Conservation (phyloP, 2,113 vertebrate species). For the Sturnira hondurensis region DNA sequence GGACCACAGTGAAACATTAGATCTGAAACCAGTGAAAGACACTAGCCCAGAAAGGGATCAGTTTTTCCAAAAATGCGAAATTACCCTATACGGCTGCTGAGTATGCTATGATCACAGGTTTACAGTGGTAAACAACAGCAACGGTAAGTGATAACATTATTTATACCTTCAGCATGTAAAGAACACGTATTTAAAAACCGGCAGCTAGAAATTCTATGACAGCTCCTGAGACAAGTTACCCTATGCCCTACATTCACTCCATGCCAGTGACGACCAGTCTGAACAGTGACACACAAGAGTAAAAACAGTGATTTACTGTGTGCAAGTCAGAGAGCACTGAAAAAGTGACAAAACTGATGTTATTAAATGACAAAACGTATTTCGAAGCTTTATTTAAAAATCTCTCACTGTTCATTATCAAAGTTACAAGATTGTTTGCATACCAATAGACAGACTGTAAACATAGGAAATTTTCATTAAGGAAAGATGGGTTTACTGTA, state of each 20-base stretch:
- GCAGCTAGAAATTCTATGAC: slow-evolving; percentile 63
- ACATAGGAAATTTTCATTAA: slow-evolving; percentile 84
- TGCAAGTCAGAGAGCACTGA: slow-evolving; percentile 74
- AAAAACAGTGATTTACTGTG: slow-evolving; percentile 66
- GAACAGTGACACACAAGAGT: slow-evolving; percentile 66
- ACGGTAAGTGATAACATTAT: slow-evolving; percentile 55
- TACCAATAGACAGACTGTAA: slow-evolving; percentile 83
- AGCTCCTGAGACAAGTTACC: slow-evolving; percentile 74
- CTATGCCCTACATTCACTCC: slow-evolving; percentile 36
- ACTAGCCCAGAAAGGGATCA: slow-evolving; percentile 56
- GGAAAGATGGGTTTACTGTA: slow-evolving; percentile 83
- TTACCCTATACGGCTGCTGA: slow-evolving; percentile 60
- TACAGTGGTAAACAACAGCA: slow-evolving; percentile 69
- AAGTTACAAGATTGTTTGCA: slow-evolving; percentile 84
- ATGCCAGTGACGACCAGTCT: slow-evolving; percentile 50
- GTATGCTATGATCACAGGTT: slow-evolving; percentile 54
- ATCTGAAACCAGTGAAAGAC: slow-evolving; percentile 62
- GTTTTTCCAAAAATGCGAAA: slow-evolving; percentile 56
- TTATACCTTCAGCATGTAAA: slow-evolving; percentile 63
- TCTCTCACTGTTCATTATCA: slow-evolving; percentile 83
- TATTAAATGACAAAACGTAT: slow-evolving; percentile 82
- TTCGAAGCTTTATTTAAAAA: slow-evolving; percentile 78
- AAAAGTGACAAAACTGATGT: slow-evolving; percentile 75
- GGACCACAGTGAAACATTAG: slow-evolving; percentile 58
- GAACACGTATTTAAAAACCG: slow-evolving; percentile 61